These are phyloP conservation scores for Cavia porcellus DNA, from an alignment of 2,113 vertebrate species.

Conservation along the genomic window DNA sequence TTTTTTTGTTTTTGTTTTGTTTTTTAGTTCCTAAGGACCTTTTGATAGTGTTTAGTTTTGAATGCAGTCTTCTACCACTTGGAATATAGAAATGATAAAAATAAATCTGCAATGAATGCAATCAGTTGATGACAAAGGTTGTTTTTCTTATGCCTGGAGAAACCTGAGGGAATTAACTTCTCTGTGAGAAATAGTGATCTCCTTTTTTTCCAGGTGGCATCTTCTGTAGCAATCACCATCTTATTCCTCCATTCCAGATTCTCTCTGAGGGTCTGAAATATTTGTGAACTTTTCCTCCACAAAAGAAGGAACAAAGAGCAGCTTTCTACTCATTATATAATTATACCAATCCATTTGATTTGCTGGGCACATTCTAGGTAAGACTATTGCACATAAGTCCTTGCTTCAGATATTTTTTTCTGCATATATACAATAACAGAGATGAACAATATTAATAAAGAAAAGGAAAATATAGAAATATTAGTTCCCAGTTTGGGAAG, in stretches of 20 bases:
- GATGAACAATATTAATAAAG: not conserved
- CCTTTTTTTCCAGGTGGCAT: not conserved
- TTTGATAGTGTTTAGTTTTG: conserved; percentile 11
- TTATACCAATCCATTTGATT: not conserved
- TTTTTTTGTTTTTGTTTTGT: not conserved
- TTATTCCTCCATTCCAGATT: not conserved
- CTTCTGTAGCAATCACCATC: not conserved
- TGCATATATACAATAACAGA: not conserved
- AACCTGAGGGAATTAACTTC: not conserved
- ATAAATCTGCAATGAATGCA: not conserved
- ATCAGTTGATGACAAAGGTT: not conserved
- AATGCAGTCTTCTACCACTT: not conserved
- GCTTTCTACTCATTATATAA: not conserved
- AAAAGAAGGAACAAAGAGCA: not conserved
- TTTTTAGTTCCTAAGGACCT: not conserved
- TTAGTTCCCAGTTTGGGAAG: not conserved
- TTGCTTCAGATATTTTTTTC: not conserved
- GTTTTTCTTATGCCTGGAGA: not conserved
- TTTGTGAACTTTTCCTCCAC: not conserved
- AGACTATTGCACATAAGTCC: not conserved
- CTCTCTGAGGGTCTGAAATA: not conserved
- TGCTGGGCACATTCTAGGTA: not conserved
- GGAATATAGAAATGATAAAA: conserved; percentile 18
- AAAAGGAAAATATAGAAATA: not conserved
- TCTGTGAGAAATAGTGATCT: not conserved